Percentiles rank a stretch among this genome's conserved stretches.
Conservation (phyloP, 2,113 vertebrate species). For the Prinia subflava region DNA sequence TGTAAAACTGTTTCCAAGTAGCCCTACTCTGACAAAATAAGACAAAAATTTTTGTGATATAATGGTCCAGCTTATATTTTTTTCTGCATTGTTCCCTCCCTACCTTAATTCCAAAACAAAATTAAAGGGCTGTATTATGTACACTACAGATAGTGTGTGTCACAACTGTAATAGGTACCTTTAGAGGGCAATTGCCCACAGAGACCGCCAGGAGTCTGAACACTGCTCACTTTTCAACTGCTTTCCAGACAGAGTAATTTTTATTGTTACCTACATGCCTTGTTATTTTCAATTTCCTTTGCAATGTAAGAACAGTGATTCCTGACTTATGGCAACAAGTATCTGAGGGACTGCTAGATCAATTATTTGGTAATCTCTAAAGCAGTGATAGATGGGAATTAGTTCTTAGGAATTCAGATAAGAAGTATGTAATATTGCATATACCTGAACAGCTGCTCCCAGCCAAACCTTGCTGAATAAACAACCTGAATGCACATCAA, state of each 20-base stretch:
- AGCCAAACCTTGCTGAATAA: neutral
- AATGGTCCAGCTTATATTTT: neutral
- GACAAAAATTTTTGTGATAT: neutral
- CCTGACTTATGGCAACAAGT: neutral
- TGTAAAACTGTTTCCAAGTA: neutral
- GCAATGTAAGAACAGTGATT: neutral
- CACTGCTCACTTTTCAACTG: neutral
- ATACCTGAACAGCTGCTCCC: neutral
- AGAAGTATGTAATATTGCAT: neutral
- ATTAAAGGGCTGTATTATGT: neutral
- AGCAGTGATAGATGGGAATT: neutral
- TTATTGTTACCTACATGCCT: neutral
- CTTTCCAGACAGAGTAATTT: neutral
- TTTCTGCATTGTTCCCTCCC: neutral
- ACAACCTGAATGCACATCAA: neutral
- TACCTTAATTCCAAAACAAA: neutral
- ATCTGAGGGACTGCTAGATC: neutral
- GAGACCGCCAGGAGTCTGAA: neutral
- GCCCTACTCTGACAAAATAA: neutral
- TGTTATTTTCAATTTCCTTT: neutral
- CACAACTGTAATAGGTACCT: neutral
- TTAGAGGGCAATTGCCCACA: neutral
- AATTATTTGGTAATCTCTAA: neutral
- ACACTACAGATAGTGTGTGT: neutral
- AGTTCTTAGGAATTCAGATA: neutral